Evolutionary conservation across 1,140 invertebrate species (phyloP).

Genomic region (Listronotus oregonensis): DNA sequence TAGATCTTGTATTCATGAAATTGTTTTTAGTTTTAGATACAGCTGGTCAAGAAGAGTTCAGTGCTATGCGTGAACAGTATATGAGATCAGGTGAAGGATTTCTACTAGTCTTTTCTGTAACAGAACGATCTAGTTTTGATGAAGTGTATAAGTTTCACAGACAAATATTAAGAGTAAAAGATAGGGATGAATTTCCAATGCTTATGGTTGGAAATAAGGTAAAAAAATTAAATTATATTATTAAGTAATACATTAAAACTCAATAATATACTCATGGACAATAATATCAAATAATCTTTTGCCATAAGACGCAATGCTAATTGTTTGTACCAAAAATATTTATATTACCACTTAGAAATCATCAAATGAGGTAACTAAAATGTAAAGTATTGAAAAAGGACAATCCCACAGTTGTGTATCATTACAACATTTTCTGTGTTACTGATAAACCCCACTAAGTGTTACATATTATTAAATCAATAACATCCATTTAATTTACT

Average conservation of each 20-base stretch:
- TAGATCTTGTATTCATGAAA: background rate
- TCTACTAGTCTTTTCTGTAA: constrained; percentile 90
- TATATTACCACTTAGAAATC: no score
- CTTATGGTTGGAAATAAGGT: constrained; percentile 93
- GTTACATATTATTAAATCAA: no score
- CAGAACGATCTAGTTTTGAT: constrained; percentile 89
- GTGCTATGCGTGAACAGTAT: constrained; percentile 95
- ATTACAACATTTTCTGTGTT: no score
- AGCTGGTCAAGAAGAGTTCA: constrained; percentile 97
- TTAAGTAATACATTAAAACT: no score
- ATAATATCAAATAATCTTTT: background rate
- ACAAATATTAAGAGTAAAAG: constrained; percentile 93
- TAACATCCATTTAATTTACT: no score
- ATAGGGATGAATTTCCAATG: constrained; percentile 94
- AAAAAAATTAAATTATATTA: no score
- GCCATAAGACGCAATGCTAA: no score
- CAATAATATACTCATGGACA: background rate
- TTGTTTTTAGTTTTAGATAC: constrained; percentile 78
- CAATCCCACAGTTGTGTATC: no score
- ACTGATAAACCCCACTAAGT: no score
- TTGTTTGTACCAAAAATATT: no score
- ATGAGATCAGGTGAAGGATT: constrained; percentile 97
- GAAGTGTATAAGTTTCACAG: constrained; percentile 91
- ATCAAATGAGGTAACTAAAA: no score
- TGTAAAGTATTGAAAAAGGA: no score